These are phyloP conservation scores for Papilio protenor DNA, from an alignment of 2,888 invertebrate genomes.

Conservation along the genomic window DNA sequence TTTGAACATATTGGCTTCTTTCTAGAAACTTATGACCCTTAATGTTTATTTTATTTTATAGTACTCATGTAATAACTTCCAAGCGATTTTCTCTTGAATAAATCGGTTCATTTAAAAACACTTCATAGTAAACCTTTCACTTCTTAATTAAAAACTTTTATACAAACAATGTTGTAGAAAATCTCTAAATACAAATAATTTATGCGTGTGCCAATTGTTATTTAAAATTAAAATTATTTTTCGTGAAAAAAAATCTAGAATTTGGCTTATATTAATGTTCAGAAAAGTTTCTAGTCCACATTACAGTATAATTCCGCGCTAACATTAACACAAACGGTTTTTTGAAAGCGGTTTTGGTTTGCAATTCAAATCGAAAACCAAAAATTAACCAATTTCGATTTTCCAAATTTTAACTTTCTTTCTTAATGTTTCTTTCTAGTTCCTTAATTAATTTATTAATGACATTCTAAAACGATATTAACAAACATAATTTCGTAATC, in stretches of 20 bases:
- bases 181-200: neutral
- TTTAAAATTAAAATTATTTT: neutral
- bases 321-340: neutral
- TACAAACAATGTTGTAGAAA: neutral
- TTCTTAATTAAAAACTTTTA: too few species aligned
- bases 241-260: neutral
- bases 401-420: neutral
- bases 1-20: conserved; percentile 16
- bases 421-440: conserved; percentile 4
- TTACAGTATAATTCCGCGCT: neutral
- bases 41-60: neutral
- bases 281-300: neutral
- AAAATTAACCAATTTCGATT: neutral
- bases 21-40: neutral
- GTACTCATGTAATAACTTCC: neutral
- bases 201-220: neutral
- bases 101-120: neutral
- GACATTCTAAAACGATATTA: too few species aligned
- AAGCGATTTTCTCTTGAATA: too few species aligned
- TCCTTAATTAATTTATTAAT: neutral
- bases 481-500: neutral
- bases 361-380: neutral
- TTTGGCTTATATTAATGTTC: neutral
- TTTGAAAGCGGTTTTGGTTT: neutral
- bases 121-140: too few species aligned